A percentile compares a stretch with the other conserved stretches of the same genome.
phyloP scores from a whole-genome alignment of 1,140 invertebrate genomes.

The Drosophila murphyi region DNA sequence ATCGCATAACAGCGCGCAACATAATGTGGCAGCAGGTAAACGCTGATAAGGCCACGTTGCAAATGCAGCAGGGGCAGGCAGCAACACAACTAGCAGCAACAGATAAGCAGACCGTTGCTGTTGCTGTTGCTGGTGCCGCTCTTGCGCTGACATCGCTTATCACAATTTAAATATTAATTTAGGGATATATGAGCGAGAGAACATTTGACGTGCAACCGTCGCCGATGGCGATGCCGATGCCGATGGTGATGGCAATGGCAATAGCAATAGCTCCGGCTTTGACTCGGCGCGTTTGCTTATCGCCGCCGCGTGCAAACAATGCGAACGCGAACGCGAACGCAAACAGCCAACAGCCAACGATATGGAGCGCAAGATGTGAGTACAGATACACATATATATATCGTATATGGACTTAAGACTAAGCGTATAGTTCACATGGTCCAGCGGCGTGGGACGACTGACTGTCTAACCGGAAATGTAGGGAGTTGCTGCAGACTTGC shows the following conservation, averaged over 20 bases:
- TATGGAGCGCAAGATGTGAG: slow-evolving; percentile 34
- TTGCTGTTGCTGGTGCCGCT: slow-evolving; percentile 40
- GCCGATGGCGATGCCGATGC: slow-evolving; percentile 7
- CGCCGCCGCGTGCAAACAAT: slow-evolving; percentile 40
- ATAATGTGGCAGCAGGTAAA: slow-evolving; percentile 52
- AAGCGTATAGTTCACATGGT: slow-evolving; percentile 8
- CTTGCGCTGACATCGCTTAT: slow-evolving; percentile 56
- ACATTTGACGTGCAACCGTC: slow-evolving; percentile 39
- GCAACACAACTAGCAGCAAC: slow-evolving; percentile 2
- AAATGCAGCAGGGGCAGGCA: neutral
- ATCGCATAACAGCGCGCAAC: slow-evolving; percentile 31
- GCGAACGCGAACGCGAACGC: slow-evolving; percentile 3
- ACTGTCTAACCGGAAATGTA: slow-evolving; percentile 5
- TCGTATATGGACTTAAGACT: neutral
- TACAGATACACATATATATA: slow-evolving; percentile 10
- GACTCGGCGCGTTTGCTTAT: slow-evolving; percentile 30
- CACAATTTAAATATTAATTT: slow-evolving; percentile 80
- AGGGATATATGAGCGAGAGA: slow-evolving; percentile 60
- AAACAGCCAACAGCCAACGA: slow-evolving; percentile 15
- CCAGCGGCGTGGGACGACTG: neutral
- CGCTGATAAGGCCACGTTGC: slow-evolving; percentile 34
- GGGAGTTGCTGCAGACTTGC: neutral
- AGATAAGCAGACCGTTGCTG: slow-evolving; percentile 52
- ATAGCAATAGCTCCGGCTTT: slow-evolving; percentile 3
- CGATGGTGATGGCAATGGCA: neutral